A percentile compares a stretch with the other conserved stretches of the same genome.
Evolutionary conservation across 1,140 invertebrate genomes (phyloP).

Genomic region (Oncopodura yosiiana): DNA sequence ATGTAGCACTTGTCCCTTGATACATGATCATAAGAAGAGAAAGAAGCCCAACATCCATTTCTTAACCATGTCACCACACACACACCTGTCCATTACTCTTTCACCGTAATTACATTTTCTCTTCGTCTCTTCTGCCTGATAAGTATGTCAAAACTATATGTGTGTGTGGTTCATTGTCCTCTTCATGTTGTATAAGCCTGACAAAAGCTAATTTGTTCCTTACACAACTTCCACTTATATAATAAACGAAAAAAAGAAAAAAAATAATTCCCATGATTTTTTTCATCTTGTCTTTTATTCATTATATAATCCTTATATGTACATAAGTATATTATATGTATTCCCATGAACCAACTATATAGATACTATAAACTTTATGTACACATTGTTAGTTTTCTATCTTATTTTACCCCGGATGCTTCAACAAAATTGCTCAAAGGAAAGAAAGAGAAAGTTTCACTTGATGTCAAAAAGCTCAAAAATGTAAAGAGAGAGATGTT

Average conservation of each 20-base stretch:
- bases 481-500: neutral
- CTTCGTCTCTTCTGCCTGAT: neutral
- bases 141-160: too few species aligned
- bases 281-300: too few species aligned
- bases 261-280: too few species aligned
- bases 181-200: too few species aligned
- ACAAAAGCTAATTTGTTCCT: too few species aligned
- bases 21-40: slow-evolving; percentile 2
- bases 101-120: slow-evolving; percentile 15
- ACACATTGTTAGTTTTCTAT: neutral
- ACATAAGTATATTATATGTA: too few species aligned
- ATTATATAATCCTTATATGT: too few species aligned
- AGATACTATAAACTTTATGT: neutral
- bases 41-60: neutral
- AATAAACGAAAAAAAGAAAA: too few species aligned
- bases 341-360: too few species aligned
- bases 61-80: neutral
- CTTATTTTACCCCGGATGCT: neutral
- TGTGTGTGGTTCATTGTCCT: too few species aligned
- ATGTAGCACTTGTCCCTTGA: slow-evolving; percentile 6
- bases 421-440: neutral
- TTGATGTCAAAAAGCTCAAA: neutral
- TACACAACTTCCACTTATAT: too few species aligned
- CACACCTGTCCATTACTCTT: slow-evolving; percentile 13
- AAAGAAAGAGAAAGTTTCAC: neutral